Evolutionary conservation across 1,140 invertebrate species (phyloP), one percentile per base, ranked within the genome.

Genomic region (Myzus persicae): DNA sequence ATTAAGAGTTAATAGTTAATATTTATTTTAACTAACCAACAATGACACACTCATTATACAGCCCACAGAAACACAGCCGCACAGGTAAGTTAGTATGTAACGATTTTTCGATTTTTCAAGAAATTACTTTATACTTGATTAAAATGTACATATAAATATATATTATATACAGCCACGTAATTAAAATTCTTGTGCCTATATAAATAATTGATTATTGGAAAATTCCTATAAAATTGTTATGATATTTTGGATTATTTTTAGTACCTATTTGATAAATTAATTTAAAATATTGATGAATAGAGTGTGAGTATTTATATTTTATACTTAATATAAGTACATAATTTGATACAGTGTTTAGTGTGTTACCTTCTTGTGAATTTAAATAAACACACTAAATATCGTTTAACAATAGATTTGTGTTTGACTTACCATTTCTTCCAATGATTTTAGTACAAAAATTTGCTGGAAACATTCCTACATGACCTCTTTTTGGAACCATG

Each of bases 401-500:
- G 9, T 31, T 0, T 84, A 42, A 31, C 1, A 76, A 76, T 18
- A 76, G 59, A 76, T 76, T 76, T n/a, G 59, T 76, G 42, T 89
- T 89, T 51, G 54, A 94, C 95, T 95, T 94, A 96, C 96, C 95
- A 93, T 95, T 95, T 89, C 93, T 95, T 11, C 96, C 96, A 85
- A 95, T 95, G 36, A 96, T 94, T 94, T 97, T 97, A 89, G 97
- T 96, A 94, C 96, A 97, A 94, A 96, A 96, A 93, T 96, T 96
- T 18, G 96, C 96, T 3, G 96, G 96, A 94, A 96, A 96, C 76
- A 95, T 94, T 11, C 96, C 96, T 46, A 95, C 95, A 93, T 96
- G 95, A 31, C 95, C 95, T 94, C 95, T 95, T 94, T 96, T 96
- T 38, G 96, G 96, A 9, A 96, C 96, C 95, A 95, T 96, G 94